Percentiles rank a stretch among this genome's conserved stretches.
Conservation (phyloP, 2,888 invertebrate species). For the Acronicta psi region DNA sequence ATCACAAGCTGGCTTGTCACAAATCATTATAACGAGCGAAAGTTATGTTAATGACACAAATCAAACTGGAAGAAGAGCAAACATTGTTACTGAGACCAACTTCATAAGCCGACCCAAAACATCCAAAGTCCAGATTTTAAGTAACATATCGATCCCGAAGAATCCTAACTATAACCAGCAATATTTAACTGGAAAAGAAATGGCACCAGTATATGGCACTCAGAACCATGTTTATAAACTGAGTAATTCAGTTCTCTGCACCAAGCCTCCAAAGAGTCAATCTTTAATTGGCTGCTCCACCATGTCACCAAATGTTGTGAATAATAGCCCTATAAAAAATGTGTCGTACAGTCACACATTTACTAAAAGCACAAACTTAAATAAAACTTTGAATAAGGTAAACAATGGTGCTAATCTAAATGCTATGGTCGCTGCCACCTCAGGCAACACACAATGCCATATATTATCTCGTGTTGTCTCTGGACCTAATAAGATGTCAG, state of each 20-base stretch:
- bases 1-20: constrained; percentile 78
- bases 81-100: constrained; percentile 81
- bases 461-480: constrained; percentile 85
- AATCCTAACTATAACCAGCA: constrained; percentile 79
- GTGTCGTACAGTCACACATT: constrained; percentile 82
- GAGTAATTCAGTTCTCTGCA: constrained; percentile 81
- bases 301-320: constrained; percentile 76
- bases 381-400: constrained; percentile 80
- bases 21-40: constrained; percentile 85
- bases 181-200: constrained; percentile 78
- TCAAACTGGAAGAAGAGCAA: constrained; percentile 74
- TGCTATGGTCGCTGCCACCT: constrained; percentile 80
- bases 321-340: constrained; percentile 81
- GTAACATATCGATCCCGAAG: constrained; percentile 85
- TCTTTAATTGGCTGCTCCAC: constrained; percentile 81
- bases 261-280: constrained; percentile 80
- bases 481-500: constrained; percentile 85
- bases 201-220: constrained; percentile 78
- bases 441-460: constrained; percentile 84
- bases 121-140: constrained; percentile 86
- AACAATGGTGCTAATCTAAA: constrained; percentile 87
- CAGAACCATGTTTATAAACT: constrained; percentile 84
- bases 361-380: constrained; percentile 81
- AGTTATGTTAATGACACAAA: constrained; percentile 79
- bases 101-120: constrained; percentile 78